Evolutionary conservation across 2,888 invertebrate species (phyloP), one percentile per base, ranked within the genome.

Genomic region (Euplexia lucipara): DNA sequence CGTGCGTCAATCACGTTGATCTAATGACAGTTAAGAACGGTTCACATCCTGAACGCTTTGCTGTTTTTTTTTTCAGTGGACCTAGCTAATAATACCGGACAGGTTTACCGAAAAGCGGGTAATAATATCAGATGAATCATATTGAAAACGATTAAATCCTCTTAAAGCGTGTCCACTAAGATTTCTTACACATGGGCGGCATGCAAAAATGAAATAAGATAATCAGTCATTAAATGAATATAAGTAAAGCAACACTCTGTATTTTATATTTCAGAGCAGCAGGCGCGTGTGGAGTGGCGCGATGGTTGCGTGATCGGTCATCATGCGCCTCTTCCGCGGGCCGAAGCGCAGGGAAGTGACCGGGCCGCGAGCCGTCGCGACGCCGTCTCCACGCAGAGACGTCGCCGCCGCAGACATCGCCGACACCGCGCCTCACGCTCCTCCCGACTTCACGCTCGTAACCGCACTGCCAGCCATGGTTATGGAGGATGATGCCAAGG

Each of bases 401-500:
- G 89, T 86, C 88, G 88, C 87, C 84, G 82, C 85, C 86, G 82
- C 88, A 85, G 86, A 88, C 88, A 82, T 85, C 83, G 79, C 87
- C 85, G 97, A 96, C 82, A 97, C 97, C 76, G 94, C 97, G 79
- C 85, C 89, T 77, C 91, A 91, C 76, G 95, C 97, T 79, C 83
- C 89, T 75, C 90, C 90, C 85, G 97, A 97, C 89, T 97, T 97
- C 91, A 96, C 97, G 87, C 96, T 97, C 88, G 97, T 97, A 86
- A 97, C 97, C 81, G 97, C 97, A 77, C 95, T 97, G 79, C 97
- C 97, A 69, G 97, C 97, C 82, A 96, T 97, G 90, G 97, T 97
- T 89, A 96, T 97, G 90, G 97, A 97, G 88, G 97, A 97, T 87
- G 96, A 96, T 82, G 95, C 93, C 58, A 93, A 91, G 84, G 96